These are phyloP conservation scores for Leucophenga maculata DNA, from an alignment of 2,888 invertebrate genomes.

Conservation along the genomic window DNA sequence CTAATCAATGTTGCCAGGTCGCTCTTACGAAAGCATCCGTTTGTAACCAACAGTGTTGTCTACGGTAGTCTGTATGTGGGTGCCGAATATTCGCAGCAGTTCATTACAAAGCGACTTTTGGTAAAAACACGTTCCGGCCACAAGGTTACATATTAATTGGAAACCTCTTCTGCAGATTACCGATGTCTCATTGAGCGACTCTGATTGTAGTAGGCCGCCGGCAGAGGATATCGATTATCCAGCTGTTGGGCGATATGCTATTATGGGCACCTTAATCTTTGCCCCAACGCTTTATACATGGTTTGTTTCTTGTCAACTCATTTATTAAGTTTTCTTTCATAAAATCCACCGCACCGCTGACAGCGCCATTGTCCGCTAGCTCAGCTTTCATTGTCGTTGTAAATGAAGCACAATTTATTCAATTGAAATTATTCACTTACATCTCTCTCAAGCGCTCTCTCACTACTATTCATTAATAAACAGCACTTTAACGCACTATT, in stretches of 20 bases:
- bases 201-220: slow-evolving; percentile 29
- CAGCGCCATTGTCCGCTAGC: background rate
- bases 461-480: slow-evolving; percentile 15
- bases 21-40: slow-evolving; percentile 73
- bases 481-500: background rate
- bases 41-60: slow-evolving; percentile 76
- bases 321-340: background rate
- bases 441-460: slow-evolving; percentile 8
- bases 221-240: slow-evolving; percentile 73
- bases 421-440: slow-evolving; percentile 2
- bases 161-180: background rate
- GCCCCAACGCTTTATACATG: slow-evolving; percentile 78
- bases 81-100: slow-evolving; percentile 87
- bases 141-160: background rate
- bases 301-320: slow-evolving; percentile 70
- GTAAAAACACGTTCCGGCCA: slow-evolving; percentile 71
- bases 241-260: slow-evolving; percentile 75
- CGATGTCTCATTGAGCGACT: background rate
- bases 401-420: background rate
- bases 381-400: background rate
- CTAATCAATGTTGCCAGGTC: slow-evolving; percentile 49
- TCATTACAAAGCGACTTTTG: slow-evolving; percentile 78
- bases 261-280: slow-evolving; percentile 77
- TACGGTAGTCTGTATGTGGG: slow-evolving; percentile 85
- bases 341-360: background rate